phyloP scores from a whole-genome alignment of 2,113 vertebrate genomes.

The Barbus barbus region DNA sequence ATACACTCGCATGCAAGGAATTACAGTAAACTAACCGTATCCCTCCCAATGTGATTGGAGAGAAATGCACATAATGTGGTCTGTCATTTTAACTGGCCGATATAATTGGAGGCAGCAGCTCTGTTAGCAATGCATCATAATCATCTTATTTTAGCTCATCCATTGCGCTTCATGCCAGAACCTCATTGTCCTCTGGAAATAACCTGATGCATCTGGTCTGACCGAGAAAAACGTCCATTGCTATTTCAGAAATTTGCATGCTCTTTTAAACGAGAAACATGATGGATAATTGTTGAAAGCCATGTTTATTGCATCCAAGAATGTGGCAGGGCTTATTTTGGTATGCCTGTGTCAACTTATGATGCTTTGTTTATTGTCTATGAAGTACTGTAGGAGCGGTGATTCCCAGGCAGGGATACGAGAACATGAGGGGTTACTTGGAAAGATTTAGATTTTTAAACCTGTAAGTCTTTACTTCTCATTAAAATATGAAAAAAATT shows the following conservation, averaged over 20 bases:
- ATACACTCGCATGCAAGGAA: neutral
- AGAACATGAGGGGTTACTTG: neutral
- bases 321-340: conserved; percentile 49
- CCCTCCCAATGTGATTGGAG: neutral
- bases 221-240: neutral
- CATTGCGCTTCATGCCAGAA: conserved; percentile 21
- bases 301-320: conserved; percentile 7
- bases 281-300: neutral
- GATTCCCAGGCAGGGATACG: neutral
- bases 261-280: conserved; percentile 4
- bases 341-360: conserved; percentile 66
- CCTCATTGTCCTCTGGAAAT: conserved; percentile 28
- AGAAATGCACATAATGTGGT: conserved; percentile 26
- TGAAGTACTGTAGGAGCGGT: conserved; percentile 36
- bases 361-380: conserved; percentile 63
- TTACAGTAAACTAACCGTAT: neutral
- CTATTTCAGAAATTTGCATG: conserved; percentile 16
- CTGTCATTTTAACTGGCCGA: conserved; percentile 12
- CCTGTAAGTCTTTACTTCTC: neutral
- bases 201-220: conserved; percentile 31
- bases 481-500: neutral
- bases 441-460: neutral
- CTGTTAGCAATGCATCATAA: conserved; percentile 37
- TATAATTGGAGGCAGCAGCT: conserved; percentile 32
- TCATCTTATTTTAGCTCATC: conserved; percentile 30